Evolutionary conservation across 2,888 invertebrate species (phyloP), one percentile per base, ranked within the genome.

Genomic region (Drosophila infuscata): DNA sequence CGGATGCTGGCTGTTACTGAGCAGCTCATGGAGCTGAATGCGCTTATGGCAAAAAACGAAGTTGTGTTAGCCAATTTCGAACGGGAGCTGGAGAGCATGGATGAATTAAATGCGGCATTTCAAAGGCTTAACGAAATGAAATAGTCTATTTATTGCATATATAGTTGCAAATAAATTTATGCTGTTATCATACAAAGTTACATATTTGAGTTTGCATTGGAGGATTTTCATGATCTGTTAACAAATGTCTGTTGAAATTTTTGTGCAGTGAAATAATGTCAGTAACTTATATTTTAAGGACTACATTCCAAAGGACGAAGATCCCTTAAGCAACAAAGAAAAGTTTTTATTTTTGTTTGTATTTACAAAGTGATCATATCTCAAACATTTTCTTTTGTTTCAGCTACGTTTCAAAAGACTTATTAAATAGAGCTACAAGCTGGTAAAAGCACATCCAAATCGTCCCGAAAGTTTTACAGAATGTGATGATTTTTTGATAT

Each of bases 11-110:
- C 43, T 1, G 83, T 61, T 5, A 60, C 73, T 15, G 38, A 57
- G 6, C 52, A 73, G 25, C 56, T 83, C n/a, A 29, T 61, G 20
- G 32, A 51, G 3, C 25, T 79, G 7, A 51, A 58, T 9, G 53
- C 12, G 8, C 48, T 32, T 3, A 25, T 70, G 8, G 29, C 25
- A 3, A 33, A 29, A 0, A 64, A 64, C 30, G 17, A 62, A 3
- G 15, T n/a, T 0, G 62, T 62, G 9, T 33, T 83, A 7, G 49
- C 32, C 15, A 32, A 46, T 4, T 32, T 59, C 8, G 57, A 68
- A 48, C 32, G 11, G 54, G 8, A 49, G 33, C 9, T 83, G 36
- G 15, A 59, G 7, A 8, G 20, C 8, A 20, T n/a, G 7, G 29
- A 61, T 0, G 43, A 48, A 36, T 32, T 76, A 8, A 25, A 51